Evolutionary conservation across 2,888 invertebrate genomes (phyloP).

Genomic region (Onthophagus sagittarius): DNA sequence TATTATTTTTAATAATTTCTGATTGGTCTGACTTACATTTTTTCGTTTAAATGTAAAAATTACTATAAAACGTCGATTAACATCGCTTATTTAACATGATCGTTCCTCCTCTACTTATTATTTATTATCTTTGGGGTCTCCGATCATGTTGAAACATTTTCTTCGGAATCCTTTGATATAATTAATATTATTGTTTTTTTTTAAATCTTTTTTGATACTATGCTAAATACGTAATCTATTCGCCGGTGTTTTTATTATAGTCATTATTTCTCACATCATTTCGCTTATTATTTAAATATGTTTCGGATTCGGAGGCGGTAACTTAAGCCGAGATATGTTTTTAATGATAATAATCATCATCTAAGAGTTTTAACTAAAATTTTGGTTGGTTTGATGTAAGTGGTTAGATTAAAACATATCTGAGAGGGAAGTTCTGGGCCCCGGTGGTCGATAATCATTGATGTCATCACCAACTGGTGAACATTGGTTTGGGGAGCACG

Average conservation of each 20-base stretch:
- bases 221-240: background rate
- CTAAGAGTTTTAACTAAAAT: background rate
- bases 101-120: background rate
- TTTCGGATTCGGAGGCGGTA: background rate
- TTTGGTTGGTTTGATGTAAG: background rate
- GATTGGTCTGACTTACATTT: background rate
- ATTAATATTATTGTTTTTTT: background rate
- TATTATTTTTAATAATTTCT: background rate
- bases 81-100: background rate
- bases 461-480: conserved; percentile 44
- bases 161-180: background rate
- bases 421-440: conserved; percentile 33
- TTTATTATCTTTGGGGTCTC: background rate
- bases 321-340: background rate
- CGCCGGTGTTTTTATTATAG: background rate
- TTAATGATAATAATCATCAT: background rate
- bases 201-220: background rate
- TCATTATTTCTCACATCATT: background rate
- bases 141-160: background rate
- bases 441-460: conserved; percentile 46
- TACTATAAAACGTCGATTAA: background rate
- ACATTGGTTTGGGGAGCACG: conserved; percentile 48
- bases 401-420: conserved; percentile 34
- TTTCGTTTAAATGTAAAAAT: background rate
- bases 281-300: background rate